Conservation (phyloP, 2,888 invertebrate species). For the Leucoma salicis region DNA sequence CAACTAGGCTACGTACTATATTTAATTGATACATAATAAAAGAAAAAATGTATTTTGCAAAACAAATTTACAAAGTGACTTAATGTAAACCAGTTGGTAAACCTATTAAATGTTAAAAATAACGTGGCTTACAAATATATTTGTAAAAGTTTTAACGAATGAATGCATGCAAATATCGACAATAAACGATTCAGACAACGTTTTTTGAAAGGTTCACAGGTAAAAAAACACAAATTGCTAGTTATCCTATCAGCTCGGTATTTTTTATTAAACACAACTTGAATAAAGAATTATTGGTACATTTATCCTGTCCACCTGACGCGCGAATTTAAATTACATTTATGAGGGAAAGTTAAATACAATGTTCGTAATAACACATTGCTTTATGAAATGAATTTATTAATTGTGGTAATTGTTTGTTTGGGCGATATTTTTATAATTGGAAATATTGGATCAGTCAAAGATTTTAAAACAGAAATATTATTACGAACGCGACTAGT, state of each 20-base stretch:
- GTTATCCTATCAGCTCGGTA: constrained; percentile 6
- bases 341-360: constrained; percentile 38
- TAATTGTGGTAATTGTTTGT: background rate
- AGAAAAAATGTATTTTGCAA: no score
- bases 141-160: background rate
- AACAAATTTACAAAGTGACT: no score
- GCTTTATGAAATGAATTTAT: constrained; percentile 23
- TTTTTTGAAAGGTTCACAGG: background rate
- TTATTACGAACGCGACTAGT: background rate
- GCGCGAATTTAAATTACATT: constrained; percentile 33
- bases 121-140: background rate
- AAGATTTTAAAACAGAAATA: background rate
- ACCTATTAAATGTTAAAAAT: no score
- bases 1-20: no score
- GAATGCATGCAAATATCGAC: background rate
- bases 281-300: constrained; percentile 48
- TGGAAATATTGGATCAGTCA: background rate
- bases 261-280: constrained; percentile 17
- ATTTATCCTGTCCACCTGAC: constrained; percentile 50
- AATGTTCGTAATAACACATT: constrained; percentile 28
- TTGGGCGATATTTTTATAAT: background rate
- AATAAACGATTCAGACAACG: constrained; percentile 1
- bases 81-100: no score
- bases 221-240: constrained; percentile 7
- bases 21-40: no score